Evolutionary conservation across 2,113 vertebrate species (phyloP).

Genomic region (Cavia aperea): DNA sequence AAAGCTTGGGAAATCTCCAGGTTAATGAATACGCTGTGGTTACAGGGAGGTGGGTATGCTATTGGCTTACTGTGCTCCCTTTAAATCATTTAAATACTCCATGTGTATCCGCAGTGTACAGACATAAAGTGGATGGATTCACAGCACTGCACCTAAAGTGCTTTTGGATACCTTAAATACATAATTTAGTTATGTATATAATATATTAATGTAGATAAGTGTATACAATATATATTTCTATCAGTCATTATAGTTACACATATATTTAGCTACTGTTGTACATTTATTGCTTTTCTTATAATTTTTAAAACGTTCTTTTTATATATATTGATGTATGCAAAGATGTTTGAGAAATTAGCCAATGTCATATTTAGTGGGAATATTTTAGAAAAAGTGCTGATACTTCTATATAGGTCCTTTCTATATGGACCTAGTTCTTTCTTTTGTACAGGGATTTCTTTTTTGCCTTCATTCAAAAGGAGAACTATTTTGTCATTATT

Average conservation of each 20-base stretch:
- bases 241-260: neutral
- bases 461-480: neutral
- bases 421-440: neutral
- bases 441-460: neutral
- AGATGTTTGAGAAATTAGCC: neutral
- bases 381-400: neutral
- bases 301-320: neutral
- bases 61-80: fast-evolving
- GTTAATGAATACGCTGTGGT: neutral
- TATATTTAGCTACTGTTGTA: neutral
- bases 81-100: neutral
- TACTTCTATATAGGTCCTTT: neutral
- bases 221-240: neutral
- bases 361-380: neutral
- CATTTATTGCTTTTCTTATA: neutral
- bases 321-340: neutral
- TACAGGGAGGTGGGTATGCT: too few species aligned
- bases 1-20: neutral
- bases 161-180: neutral
- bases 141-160: neutral
- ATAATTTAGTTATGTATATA: neutral
- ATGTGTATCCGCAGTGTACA: neutral
- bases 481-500: neutral
- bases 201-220: neutral
- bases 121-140: too few species aligned